phyloP scores from a whole-genome alignment of 2,113 vertebrate species.

The Otis tarda region DNA sequence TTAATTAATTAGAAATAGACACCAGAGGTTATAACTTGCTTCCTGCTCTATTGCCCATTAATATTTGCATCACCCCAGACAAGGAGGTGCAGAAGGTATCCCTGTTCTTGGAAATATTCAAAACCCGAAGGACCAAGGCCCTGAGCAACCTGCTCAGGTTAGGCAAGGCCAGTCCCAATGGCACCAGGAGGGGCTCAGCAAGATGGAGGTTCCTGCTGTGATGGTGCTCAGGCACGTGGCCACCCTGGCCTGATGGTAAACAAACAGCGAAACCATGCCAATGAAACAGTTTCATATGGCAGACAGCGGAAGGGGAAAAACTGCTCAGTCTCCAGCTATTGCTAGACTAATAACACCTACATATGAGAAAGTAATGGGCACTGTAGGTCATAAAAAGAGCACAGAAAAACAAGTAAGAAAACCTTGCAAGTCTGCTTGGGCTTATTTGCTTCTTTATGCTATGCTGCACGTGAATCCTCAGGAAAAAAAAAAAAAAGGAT shows the following conservation, averaged over 20 bases:
- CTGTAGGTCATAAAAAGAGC: background rate
- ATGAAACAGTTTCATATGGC: rapidly evolving
- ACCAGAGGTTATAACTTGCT: background rate
- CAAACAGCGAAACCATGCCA: background rate
- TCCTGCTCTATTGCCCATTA: background rate
- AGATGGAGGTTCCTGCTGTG: rapidly evolving
- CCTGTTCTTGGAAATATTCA: background rate
- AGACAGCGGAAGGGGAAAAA: background rate
- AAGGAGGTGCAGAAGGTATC: background rate
- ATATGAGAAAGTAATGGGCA: background rate
- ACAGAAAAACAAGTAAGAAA: background rate
- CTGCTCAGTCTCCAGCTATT: background rate
- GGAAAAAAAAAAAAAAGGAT: background rate
- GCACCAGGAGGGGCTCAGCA: background rate
- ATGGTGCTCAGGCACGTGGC: rapidly evolving
- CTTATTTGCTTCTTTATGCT: background rate
- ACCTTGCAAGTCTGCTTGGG: background rate
- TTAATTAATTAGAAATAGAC: background rate
- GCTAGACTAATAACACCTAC: background rate
- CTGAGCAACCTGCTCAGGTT: background rate
- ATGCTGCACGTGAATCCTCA: background rate
- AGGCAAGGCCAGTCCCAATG: no score
- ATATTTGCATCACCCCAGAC: background rate
- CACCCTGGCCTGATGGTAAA: background rate
- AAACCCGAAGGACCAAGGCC: background rate